Evolutionary conservation across 2,113 vertebrate genomes (phyloP).

Genomic region (Centropus bengalensis): DNA sequence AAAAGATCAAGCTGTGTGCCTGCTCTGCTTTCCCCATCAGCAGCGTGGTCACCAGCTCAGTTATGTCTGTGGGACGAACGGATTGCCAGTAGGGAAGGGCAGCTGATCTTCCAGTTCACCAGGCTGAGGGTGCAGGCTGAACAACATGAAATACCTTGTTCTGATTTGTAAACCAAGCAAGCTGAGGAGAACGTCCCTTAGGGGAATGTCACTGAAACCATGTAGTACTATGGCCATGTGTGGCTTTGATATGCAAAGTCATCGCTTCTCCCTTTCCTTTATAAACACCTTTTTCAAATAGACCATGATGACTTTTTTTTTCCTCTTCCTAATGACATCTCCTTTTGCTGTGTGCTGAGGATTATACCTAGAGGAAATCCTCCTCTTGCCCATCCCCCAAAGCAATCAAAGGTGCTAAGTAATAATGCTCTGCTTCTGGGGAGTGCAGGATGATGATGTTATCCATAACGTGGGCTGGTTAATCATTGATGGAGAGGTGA

Average conservation of each 20-base stretch:
- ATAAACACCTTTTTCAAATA: not conserved
- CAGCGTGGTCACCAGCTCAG: not conserved
- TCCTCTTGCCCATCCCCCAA: not conserved
- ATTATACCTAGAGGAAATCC: not conserved
- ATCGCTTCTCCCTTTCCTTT: not conserved
- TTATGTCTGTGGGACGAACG: not conserved
- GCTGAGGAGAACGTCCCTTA: rapidly evolving
- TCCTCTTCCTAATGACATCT: not conserved
- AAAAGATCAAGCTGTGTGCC: not conserved
- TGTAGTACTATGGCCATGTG: rapidly evolving
- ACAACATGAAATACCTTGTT: not conserved
- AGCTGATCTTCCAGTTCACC: not conserved
- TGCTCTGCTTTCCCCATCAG: not conserved
- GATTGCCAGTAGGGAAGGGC: not conserved
- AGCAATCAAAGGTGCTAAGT: not conserved
- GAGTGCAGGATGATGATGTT: not conserved
- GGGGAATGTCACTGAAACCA: not conserved
- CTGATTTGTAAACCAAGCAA: not conserved
- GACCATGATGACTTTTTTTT: not conserved
- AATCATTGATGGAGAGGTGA: not conserved
- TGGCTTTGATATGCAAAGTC: not conserved
- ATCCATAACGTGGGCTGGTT: slow-evolving; percentile 19
- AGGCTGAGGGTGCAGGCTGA: not conserved
- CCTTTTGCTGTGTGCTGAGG: not conserved
- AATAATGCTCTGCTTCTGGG: not conserved